Base-by-base conservation (phyloP, 2,888 invertebrate genomes). In the Dioctria linearis region DNA sequence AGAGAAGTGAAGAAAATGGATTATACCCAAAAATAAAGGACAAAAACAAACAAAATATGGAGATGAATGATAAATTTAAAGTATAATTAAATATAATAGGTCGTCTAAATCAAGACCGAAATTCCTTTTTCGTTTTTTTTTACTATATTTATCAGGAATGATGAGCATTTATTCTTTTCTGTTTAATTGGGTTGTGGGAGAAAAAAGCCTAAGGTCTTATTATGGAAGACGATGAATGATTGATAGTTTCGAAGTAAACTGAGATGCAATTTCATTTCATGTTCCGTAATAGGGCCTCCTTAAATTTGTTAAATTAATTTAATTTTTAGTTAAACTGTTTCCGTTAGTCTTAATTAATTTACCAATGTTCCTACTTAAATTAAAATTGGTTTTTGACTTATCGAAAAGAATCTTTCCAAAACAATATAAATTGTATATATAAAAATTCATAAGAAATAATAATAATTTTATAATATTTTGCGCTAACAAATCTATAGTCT, bases 401-500 rank as follows among this genome's bases (percentile, higher is more conserved):
- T n/a, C n/a, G n/a, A n/a, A n/a, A 54, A 54, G 11, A 11, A 54
- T 54, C 11, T 54, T 54, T 9, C 54, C n/a, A 54, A 54, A 54
- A 54, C 54, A 54, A 54, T 9, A 11, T 54, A 54, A 11, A 54
- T 9, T 54, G 54, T 11, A 54, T 4, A 54, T 54, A 9, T 9
- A 9, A 4, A 54, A 54, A 54, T 9, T 4, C 5, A 54, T 4
- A 54, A 54, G 3, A 54, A 9, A 11, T 54, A 9, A 11, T 54
- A 54, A 6, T 11, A 54, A 54, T 54, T 54, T 54, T 54, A n/a
- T 54, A n/a, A n/a, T 54, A 8, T 54, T 54, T n/a, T 54, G 54
- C 54, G 54, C 54, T 54, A 54, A 54, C 6, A 11, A 54, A 54
- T 54, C 11, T 54, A 54, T 54, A 11, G 54, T 3, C 6, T 11